Base-by-base conservation (phyloP, 1,140 invertebrate species). In the Ruditapes philippinarum region DNA sequence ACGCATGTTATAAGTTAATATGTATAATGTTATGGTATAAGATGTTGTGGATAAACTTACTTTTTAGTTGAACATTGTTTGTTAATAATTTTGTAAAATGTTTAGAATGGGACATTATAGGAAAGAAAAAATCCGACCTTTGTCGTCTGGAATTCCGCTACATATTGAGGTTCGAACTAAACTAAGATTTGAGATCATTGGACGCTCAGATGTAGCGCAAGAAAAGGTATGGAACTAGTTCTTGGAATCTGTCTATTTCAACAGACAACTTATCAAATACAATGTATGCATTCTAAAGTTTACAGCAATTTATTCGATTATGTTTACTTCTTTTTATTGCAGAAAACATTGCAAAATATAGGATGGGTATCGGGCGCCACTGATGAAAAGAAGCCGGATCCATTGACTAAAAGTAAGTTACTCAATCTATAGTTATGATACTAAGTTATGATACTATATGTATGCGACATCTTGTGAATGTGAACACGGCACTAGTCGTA, bases 291-390 rank as follows among this genome's bases (percentile, higher is more conserved):
- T n/a, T n/a, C n/a, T n/a, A n/a, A n/a, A n/a, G n/a, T n/a, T n/a
- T n/a, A n/a, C n/a, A n/a, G n/a, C n/a, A n/a, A n/a, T n/a, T n/a
- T n/a, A n/a, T n/a, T n/a, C n/a, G n/a, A n/a, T n/a, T n/a, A n/a
- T n/a, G n/a, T n/a, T n/a, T n/a, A n/a, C n/a, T n/a, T n/a, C n/a
- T n/a, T n/a, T n/a, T n/a, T n/a, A 12, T 84, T 84, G 2, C 82
- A 84, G 82, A 84, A 74, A 12, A 84, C 82, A 11, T 40, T 84
- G 25, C 82, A 84, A n/a, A 36, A 84, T 28, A 84, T 84, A 51
- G 82, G 82, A 22, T 84, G 82, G 82, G 68, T 73, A 3, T 36
- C 82, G 11, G 62, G 65, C 0, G 31, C 5, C 1, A 62, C 25
- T 28, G 57, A 62, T 62, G 57, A 62, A 25, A 62, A 40, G 31